Base-by-base conservation (phyloP, 2,113 vertebrate species). In the Triplophysa siluroides region DNA sequence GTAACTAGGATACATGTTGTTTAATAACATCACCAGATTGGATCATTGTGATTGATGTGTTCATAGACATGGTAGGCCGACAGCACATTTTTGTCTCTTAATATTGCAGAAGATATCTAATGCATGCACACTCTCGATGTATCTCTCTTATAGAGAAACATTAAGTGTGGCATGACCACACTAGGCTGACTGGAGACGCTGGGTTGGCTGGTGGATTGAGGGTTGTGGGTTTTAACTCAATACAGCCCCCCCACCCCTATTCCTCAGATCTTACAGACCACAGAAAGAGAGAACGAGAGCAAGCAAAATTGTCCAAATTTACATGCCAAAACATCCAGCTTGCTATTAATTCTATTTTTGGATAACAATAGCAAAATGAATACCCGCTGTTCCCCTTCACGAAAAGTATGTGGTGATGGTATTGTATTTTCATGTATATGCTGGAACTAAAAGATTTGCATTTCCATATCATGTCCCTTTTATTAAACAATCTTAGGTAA, bases 111-210 rank as follows among this genome's bases (percentile, higher is more conserved):
- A 75, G 38, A 62, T 63, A 69, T 78, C 75, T 70, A 83, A 72
- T 78, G 45, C 70, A 75, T 52, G 38, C 63, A 76, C 71, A 81
- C 71, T 65, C 66, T 6, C 72, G 4, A 6, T 38, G 33, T 38
- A 2, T 43, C 56, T 41, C 21, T 23, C 71, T 43, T 47, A 80
- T 26, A 81, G 70, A 70, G 41, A 67, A 19, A 67, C 6, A 52
- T 50, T 64, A 74, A 81, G 54, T 79, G 79, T 47, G 78, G 81
- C 80, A 56, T 76, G 60, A 82, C 78, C 81, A 78, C 78, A 81
- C 70, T 54, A 83, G 84, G 79, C 78, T 81, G 83, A 80, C 79
- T 83, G 82, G 76, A 83, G 81, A 76, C 81, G 82, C 68, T 85
- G 81, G 71, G 79, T 72, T 79, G 52, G 72, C 82, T 80, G 75